phyloP scores from a whole-genome alignment of 2,888 invertebrate genomes.

The Plutella xylostella region DNA sequence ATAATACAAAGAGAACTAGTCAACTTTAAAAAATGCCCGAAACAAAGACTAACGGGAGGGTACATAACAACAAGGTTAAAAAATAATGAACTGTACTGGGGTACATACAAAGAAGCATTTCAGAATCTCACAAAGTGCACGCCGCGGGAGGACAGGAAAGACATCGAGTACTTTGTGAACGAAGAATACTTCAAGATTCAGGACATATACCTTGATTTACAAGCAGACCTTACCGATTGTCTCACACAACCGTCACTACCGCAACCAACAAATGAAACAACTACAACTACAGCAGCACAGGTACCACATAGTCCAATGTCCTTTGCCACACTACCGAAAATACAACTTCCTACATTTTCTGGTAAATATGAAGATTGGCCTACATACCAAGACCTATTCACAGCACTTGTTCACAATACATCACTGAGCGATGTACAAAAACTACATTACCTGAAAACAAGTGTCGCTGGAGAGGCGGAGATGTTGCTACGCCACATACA shows the following conservation, averaged over 20 bases:
- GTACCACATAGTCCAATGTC: not conserved
- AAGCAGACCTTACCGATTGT: slow-evolving; percentile 9
- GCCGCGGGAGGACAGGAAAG: slow-evolving; percentile 8
- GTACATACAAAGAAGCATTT: slow-evolving; percentile 14
- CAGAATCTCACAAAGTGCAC: slow-evolving; percentile 6
- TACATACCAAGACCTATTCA: slow-evolving; percentile 16
- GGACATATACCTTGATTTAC: slow-evolving; percentile 15
- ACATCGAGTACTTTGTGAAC: slow-evolving; percentile 17
- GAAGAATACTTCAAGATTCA: slow-evolving; percentile 16
- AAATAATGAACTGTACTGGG: slow-evolving; percentile 19
- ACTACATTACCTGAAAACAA: slow-evolving; percentile 17
- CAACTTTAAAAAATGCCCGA: slow-evolving; percentile 20
- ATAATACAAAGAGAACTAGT: slow-evolving; percentile 15
- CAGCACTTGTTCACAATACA: slow-evolving; percentile 11
- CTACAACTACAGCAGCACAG: not conserved
- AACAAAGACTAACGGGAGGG: slow-evolving; percentile 17
- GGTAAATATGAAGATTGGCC: slow-evolving; percentile 16
- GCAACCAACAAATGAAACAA: too few relatives aligned
- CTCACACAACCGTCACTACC: not conserved
- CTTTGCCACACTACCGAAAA: slow-evolving; percentile 14
- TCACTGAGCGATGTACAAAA: slow-evolving; percentile 16
- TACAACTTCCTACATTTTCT: slow-evolving; percentile 14
- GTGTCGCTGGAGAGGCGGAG: slow-evolving; percentile 17
- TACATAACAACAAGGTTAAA: slow-evolving; percentile 18
- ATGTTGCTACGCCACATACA: slow-evolving; percentile 12